Percentiles rank a stretch among this genome's conserved stretches.
These are phyloP conservation scores for Pristionchus mayeri DNA, from an alignment of 2,888 invertebrate species.

Conservation along the genomic window DNA sequence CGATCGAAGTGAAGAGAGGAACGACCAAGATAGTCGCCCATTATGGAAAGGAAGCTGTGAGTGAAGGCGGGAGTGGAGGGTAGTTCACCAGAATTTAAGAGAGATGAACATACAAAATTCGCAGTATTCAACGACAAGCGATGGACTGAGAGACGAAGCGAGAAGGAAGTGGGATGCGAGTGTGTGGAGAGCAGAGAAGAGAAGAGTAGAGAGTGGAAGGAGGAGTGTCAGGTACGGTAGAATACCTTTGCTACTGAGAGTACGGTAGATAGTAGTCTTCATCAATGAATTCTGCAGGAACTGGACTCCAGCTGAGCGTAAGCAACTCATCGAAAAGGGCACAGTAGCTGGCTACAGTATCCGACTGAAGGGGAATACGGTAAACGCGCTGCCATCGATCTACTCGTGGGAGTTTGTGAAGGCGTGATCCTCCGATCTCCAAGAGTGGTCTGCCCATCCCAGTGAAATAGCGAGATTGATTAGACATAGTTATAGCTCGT, in stretches of 20 bases:
- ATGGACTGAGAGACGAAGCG: constrained; percentile 8
- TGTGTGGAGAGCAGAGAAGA: constrained; percentile 43
- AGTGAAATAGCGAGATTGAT: constrained; percentile 20
- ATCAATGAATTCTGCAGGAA: background rate
- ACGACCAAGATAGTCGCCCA: constrained; percentile 28
- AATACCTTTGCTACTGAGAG: background rate
- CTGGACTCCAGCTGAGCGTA: constrained; percentile 24
- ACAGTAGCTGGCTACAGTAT: constrained; percentile 35
- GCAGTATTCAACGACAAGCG: constrained; percentile 24
- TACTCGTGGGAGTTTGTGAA: background rate
- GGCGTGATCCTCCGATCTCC: background rate
- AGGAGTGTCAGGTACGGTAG: constrained; percentile 1
- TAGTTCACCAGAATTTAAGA: background rate
- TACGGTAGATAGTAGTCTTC: constrained; percentile 8
- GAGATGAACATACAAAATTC: background rate
- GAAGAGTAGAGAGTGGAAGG: constrained; percentile 33
- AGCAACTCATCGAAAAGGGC: constrained; percentile 42
- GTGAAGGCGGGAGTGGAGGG: background rate
- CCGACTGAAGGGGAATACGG: constrained; percentile 1
- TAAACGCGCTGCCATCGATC: constrained; percentile 30
- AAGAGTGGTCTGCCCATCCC: background rate
- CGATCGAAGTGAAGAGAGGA: constrained; percentile 45
- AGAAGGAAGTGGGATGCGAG: constrained; percentile 43
- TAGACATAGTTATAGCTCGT: constrained; percentile 36
- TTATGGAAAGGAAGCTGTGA: constrained; percentile 39